Conservation (phyloP, 2,797 vertebrate species). For the Catamblyrhynchus diadema region DNA sequence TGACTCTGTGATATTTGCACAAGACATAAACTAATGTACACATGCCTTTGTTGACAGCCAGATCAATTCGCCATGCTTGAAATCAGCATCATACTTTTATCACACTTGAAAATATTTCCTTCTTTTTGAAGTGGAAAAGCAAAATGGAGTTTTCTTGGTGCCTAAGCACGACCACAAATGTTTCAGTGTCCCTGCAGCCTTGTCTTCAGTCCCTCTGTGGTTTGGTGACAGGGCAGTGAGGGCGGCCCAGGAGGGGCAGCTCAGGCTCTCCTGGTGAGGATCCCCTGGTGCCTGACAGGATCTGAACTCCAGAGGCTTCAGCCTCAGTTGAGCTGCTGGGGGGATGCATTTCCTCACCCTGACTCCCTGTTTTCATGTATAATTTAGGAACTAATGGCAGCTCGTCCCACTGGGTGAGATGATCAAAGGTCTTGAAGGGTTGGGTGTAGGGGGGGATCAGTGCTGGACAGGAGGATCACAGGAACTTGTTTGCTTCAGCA, state of each 20-base stretch:
- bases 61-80: background rate
- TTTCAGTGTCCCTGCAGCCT: background rate
- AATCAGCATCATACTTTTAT: too few relatives aligned
- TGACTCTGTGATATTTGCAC: background rate
- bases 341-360: background rate
- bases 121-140: background rate
- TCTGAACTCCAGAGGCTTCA: background rate
- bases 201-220: accelerated
- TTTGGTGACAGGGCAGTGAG: background rate
- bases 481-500: background rate
- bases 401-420: background rate
- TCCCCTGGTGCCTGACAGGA: background rate
- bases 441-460: background rate
- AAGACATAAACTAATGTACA: background rate
- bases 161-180: background rate
- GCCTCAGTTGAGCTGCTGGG: background rate
- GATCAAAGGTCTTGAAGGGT: background rate
- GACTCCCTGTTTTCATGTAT: background rate
- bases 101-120: background rate
- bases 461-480: background rate
- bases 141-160: background rate
- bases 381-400: background rate
- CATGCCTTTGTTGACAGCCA: background rate
- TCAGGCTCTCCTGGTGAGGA: background rate
- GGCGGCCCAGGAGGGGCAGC: background rate